Evolutionary conservation across 2,797 vertebrate species (phyloP).

Genomic region (Tiaroga cobitis): DNA sequence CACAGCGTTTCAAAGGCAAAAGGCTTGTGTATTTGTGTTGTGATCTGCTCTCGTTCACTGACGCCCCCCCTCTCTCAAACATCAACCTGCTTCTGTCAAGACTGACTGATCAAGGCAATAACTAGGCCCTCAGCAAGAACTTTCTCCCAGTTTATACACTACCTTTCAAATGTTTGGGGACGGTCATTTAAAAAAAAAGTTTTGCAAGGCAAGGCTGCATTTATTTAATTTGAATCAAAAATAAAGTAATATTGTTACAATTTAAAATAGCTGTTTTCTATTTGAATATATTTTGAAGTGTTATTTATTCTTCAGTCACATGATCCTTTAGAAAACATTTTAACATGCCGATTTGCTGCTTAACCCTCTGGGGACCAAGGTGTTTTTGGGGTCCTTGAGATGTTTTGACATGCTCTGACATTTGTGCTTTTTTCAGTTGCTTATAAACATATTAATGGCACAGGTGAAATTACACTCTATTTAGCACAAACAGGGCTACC

Average conservation of each 20-base stretch:
- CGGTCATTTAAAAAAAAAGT: neutral
- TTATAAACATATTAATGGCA: no score
- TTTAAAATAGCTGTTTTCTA: neutral
- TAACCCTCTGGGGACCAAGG: no score
- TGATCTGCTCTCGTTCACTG: neutral
- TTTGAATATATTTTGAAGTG: neutral
- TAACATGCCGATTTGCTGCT: neutral
- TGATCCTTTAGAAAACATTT: neutral
- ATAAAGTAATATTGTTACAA: neutral
- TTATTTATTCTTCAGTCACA: neutral
- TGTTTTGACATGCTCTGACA: no score
- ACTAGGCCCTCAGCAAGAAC: constrained; percentile 40
- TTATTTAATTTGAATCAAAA: neutral
- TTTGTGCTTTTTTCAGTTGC: no score
- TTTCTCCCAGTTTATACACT: constrained; percentile 54
- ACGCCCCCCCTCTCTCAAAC: constrained; percentile 15
- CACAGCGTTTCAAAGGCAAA: constrained; percentile 1
- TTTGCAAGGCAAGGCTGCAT: neutral
- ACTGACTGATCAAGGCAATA: constrained; percentile 54
- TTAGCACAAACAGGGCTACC: no score
- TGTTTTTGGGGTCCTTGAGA: no score
- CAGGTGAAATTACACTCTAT: no score
- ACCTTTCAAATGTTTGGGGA: neutral
- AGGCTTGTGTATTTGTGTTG: constrained; percentile 9
- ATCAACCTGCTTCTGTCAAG: constrained; percentile 24